Conservation (phyloP, 2,888 invertebrate species). For the Caenorhabditis plicata region DNA sequence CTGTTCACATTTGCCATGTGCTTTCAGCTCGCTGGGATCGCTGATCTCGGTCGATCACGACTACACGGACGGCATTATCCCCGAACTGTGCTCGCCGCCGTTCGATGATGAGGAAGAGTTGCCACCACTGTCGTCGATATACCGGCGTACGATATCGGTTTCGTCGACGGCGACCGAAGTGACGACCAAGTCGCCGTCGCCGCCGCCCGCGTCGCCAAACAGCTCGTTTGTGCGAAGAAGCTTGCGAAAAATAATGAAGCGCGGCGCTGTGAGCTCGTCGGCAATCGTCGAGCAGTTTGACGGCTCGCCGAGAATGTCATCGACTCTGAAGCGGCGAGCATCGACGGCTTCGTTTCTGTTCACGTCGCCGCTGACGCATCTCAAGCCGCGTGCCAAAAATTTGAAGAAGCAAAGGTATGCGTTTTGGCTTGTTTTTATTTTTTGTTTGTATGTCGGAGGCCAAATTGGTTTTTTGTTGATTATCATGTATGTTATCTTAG, state of each 20-base stretch:
- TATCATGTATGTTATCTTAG: too few relatives aligned
- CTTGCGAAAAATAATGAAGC: conserved; percentile 29
- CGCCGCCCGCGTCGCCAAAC: conserved; percentile 1
- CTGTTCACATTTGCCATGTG: too few relatives aligned
- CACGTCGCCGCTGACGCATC: conserved; percentile 23
- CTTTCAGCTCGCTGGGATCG: too few relatives aligned
- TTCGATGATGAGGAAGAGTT: conserved; percentile 10
- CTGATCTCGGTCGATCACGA: too few relatives aligned
- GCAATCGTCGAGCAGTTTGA: conserved; percentile 9
- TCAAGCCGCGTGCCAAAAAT: conserved; percentile 25
- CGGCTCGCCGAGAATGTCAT: conserved; percentile 3
- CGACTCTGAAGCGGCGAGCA: conserved; percentile 22
- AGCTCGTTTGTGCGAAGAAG: conserved; percentile 21
- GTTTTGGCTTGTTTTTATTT: neutral
- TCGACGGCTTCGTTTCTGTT: conserved; percentile 25
- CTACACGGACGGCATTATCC: too few relatives aligned
- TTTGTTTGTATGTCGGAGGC: neutral
- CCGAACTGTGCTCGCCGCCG: too few relatives aligned
- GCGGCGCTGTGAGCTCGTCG: conserved; percentile 13
- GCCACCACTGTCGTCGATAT: conserved; percentile 26
- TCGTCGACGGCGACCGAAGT: conserved; percentile 3
- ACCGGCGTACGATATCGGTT: neutral
- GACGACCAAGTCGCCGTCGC: neutral
- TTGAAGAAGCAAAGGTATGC: conserved; percentile 34
- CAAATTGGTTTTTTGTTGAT: neutral